phyloP scores from a whole-genome alignment of 2,113 vertebrate species.

The Chroicocephalus ridibundus region DNA sequence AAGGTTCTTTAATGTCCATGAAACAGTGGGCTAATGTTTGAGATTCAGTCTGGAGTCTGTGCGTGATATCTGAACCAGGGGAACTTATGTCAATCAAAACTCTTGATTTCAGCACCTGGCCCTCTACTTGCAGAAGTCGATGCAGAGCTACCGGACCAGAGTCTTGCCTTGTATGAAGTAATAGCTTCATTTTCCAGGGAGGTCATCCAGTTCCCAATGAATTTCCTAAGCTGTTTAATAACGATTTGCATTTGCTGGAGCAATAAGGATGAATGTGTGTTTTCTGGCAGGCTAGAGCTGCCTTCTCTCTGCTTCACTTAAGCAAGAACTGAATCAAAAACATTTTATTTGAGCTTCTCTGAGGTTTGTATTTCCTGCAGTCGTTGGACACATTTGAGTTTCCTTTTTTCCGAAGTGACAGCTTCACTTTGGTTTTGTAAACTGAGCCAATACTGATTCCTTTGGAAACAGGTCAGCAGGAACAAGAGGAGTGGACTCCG shows the following conservation, averaged over 20 bases:
- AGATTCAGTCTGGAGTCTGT: neutral
- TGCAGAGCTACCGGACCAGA: no score
- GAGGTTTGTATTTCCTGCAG: neutral
- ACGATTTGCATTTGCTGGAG: neutral
- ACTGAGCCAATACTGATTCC: neutral
- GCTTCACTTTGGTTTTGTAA: neutral
- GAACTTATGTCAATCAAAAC: fast-evolving
- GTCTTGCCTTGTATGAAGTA: neutral
- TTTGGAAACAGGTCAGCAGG: neutral
- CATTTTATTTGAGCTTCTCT: neutral
- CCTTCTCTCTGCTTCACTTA: neutral
- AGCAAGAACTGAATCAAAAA: neutral
- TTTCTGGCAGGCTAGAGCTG: neutral
- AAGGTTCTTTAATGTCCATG: neutral
- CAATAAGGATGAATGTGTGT: neutral
- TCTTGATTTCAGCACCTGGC: neutral
- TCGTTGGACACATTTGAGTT: neutral
- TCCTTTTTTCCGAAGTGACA: neutral
- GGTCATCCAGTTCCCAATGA: neutral
- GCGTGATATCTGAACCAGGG: neutral
- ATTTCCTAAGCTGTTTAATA: neutral
- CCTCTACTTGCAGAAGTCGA: fast-evolving
- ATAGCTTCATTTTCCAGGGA: neutral
- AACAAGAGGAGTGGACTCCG: neutral
- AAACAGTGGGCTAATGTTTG: neutral